A percentile compares a stretch with the other conserved stretches of the same genome.
These are phyloP conservation scores for Leptodirus hochenwartii DNA, from an alignment of 2,888 invertebrate species.

Conservation along the genomic window DNA sequence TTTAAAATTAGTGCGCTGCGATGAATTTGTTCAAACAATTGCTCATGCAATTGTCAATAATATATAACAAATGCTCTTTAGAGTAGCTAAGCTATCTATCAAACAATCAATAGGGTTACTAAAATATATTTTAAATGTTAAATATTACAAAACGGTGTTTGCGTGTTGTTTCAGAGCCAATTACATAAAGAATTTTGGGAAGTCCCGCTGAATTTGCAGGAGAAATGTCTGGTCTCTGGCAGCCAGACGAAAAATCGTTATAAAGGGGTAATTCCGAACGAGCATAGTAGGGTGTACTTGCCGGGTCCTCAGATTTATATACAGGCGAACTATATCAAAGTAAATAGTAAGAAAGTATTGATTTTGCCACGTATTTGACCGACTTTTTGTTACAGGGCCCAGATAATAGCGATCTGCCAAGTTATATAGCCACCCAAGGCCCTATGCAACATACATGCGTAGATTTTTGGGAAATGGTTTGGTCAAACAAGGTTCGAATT, in stretches of 20 bases:
- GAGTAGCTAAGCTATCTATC: no score
- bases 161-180: no score
- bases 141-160: no score
- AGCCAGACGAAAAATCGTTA: constrained; percentile 82
- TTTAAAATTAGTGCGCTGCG: no score
- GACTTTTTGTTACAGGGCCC: constrained; percentile 47
- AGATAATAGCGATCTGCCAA: constrained; percentile 71
- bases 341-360: constrained; percentile 25
- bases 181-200: constrained; percentile 89
- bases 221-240: constrained; percentile 75
- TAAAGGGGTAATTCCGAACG: constrained; percentile 76
- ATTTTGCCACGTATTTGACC: background rate
- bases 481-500: constrained; percentile 22
- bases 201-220: constrained; percentile 80
- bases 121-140: no score
- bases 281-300: constrained; percentile 66
- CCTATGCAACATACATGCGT: constrained; percentile 75
- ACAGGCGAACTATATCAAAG: constrained; percentile 87
- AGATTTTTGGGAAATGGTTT: constrained; percentile 84
- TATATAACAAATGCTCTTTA: no score
- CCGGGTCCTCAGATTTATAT: constrained; percentile 59
- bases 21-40: no score
- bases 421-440: constrained; percentile 89
- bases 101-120: no score
- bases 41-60: no score